phyloP scores from a whole-genome alignment of 2,113 vertebrate genomes.

The Sinocyclocheilus rhinocerous region DNA sequence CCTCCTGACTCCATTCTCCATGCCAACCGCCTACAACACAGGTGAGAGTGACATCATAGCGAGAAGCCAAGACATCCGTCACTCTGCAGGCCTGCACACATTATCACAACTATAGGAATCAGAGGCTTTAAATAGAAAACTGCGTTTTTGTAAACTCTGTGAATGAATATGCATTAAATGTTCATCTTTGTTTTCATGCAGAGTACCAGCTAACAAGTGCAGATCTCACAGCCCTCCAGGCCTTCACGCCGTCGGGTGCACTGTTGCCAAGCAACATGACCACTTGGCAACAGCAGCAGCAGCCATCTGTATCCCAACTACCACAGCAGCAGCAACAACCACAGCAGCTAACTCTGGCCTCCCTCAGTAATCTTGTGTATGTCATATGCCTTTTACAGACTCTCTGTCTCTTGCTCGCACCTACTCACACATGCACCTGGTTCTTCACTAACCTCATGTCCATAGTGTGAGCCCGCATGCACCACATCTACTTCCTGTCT shows the following conservation, averaged over 20 bases:
- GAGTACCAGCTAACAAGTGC: slow-evolving; percentile 95
- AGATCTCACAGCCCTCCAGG: slow-evolving; percentile 89
- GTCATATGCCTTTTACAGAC: slow-evolving; percentile 57
- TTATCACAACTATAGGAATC: not conserved
- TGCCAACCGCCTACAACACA: slow-evolving; percentile 81
- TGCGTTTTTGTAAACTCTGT: not conserved
- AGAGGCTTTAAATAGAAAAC: not conserved
- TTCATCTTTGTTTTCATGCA: slow-evolving; percentile 66
- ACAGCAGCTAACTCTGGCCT: slow-evolving; percentile 85
- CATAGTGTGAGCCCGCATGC: slow-evolving; percentile 40
- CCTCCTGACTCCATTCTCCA: slow-evolving; percentile 85
- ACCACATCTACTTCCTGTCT: slow-evolving; percentile 45
- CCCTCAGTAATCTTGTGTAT: slow-evolving; percentile 92
- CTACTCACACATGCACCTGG: slow-evolving; percentile 22
- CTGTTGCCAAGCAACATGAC: slow-evolving; percentile 90
- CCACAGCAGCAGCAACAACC: slow-evolving; percentile 81
- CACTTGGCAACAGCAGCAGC: slow-evolving; percentile 93
- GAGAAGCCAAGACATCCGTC: slow-evolving; percentile 13
- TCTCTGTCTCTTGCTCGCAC: not conserved
- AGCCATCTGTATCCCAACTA: slow-evolving; percentile 75
- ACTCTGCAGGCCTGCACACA: not conserved
- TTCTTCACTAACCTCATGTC: slow-evolving; percentile 44
- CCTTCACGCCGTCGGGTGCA: slow-evolving; percentile 87
- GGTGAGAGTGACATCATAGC: slow-evolving; percentile 66
- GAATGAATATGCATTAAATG: slow-evolving; percentile 38